Base-by-base conservation (phyloP, 64 coral and sea anemone species). In the Trachythela sp. region DNA sequence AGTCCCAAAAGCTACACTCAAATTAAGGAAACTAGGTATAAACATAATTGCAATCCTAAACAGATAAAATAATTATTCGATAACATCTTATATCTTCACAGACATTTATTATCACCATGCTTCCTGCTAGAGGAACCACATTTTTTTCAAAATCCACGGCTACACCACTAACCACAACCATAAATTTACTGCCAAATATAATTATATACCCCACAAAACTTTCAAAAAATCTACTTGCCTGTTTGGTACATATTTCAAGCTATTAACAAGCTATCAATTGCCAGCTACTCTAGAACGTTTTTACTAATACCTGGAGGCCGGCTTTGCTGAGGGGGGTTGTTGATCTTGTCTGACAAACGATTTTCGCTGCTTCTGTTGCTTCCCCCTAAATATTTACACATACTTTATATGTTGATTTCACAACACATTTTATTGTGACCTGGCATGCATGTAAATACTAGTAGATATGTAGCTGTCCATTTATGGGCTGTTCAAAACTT, bases 291-390 rank as follows among this genome's bases (percentile, higher is more conserved):
- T 64, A 18, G 56, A 7, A 37, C 34, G 75, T 14, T 18, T 34
- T 30, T 29, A 36, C 75, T 80, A n/a, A 18, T 71, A 90, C 89
- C 89, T 85, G 89, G 84, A 18, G 89, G 89, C 56, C 89, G 83
- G 51, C 39, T 90, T 24, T 84, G 83, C 8, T 52, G 48, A 5
- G 48, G 18, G 10, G 56, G 89, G 54, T 49, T 36, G 56, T 90
- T 90, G 48, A 85, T 48, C 36, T 84, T 49, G 13, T 56, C 80
- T 68, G 48, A 33, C 2, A 84, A 77, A 20, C 22, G 50, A 68
- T 40, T 85, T 41, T 90, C 89, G 58, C 77, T 90, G 51, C 14
- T 72, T 70, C 17, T 85, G 45, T 90, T 85, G 54, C 72, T 48
- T 90, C 84, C 15, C 5, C 83, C 84, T 80, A 40, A 89, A 89